Evolutionary conservation across 2,113 vertebrate genomes (phyloP), one percentile per base, ranked within the genome.

Genomic region (Lethenteron reissneri): DNA sequence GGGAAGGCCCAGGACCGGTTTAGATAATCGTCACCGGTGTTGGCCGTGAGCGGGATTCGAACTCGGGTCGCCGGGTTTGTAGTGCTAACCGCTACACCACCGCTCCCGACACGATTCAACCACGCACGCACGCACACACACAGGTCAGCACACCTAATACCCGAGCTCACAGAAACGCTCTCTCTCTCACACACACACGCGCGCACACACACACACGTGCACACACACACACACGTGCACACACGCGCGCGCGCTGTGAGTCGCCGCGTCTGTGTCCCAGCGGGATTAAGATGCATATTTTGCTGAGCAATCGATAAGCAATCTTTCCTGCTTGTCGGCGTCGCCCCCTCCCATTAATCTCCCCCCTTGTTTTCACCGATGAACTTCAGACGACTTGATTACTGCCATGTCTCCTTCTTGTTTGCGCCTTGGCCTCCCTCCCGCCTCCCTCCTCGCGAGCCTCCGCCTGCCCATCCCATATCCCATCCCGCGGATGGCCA

Each of bases 371-470:
- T 68, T 68, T 17, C 25, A 25, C 25, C 64, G 64, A 68, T 68
- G 64, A 68, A 68, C 64, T 25, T 68, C n/a, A 68, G 64, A 68
- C 64, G 64, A 68, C 64, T 68, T 68, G 64, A 68, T 68, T 68
- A 68, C 25, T 68, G 64, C 64, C n/a, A 68, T 68, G 14, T 64
- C 60, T 64, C 60, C 60, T 8, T 19, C 17, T 19, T 64, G 14
- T 19, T 64, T 64, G 14, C 17, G 60, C 60, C 60, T 64, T 19
- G 14, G 14, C 17, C 8, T 19, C 17, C 60, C 4, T 64, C 60
- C 60, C 60, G 14, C 60, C 60, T 64, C 60, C 17, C 60, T 64
- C 60, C 60, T 64, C 60, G 41, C 41, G 41, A 41, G 41, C 60
- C 60, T 64, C 60, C 17, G 17, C 17, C 60, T 64, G 60, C 60